Base-by-base conservation (phyloP, 1,140 invertebrate species). In the Eciton burchellii region DNA sequence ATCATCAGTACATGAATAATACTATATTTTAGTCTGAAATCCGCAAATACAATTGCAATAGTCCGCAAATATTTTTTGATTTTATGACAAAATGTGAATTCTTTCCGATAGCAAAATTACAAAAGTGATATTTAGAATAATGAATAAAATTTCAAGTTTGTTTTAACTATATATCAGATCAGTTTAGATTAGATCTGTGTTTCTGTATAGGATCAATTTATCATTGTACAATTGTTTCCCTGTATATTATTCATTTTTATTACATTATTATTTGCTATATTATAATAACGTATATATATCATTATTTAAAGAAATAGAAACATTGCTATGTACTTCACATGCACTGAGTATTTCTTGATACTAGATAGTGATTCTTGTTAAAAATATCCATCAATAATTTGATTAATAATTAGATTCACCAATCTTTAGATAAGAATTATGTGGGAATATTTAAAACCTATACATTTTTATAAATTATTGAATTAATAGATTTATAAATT, bases 1-100 rank as follows among this genome's bases (percentile, higher is more conserved):
- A 92, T 90, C 72, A 82, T 72, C 89, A 90, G 73, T 72, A 89
- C 74, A 81, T 84, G 72, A 72, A 66, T 77, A 85, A 84, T 70
- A 83, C 81, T 86, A 52, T 89, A 59, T 86, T 91, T 77, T 73
- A 82, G 49, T 89, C 19, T 66, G 70, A 59, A 59, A 70, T 83
- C 79, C 8, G 16, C 19, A 14, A n/a, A 47, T 79, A 72, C 24
- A 24, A 43, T 74, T 45, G 16, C 72, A 49, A 54, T 71, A 3
- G 35, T 35, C 6, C 35, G 35, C 35, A 35, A 35, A 6, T 6
- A 35, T 81, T 65, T 81, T 70, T 16, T 86, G 74, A 41, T 82
- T 60, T 79, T 47, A 68, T 76, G 65, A 43, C 35, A 35, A n/a
- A 68, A 24, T 26, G 5, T 4, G 16, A 60, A 14, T 71, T 65